Evolutionary conservation across 1,140 invertebrate genomes (phyloP), one percentile per base, ranked within the genome.

Genomic region (Nautilus pompilius): DNA sequence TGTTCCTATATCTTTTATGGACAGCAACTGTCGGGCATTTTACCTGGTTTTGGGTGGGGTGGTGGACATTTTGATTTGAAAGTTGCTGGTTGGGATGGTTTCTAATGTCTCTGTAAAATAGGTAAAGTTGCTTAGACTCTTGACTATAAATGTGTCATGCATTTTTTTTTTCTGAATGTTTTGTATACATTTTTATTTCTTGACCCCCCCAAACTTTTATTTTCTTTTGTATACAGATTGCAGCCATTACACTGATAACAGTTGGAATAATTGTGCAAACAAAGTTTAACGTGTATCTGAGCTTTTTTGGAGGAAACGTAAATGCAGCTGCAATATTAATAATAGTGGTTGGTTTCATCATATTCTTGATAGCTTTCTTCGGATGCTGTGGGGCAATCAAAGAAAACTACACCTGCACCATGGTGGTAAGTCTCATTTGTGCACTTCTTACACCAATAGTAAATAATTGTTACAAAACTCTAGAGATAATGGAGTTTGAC

Each of bases 361-460:
- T 81, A 33, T 78, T 81, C 69, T 55, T 81, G 62, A 76, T 83
- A 51, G 79, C 76, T 20, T 77, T 76, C 65, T 81, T 82, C 57
- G 81, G 81, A 57, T 83, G 80, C 63, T 80, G 76, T 65, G 81
- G 81, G 30, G 80, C 80, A 46, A 66, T 72, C 65, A 80, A 75
- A 56, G 80, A 83, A 54, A 81, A 81, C 70, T 73, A 80, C 57
- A 71, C 70, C 61, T 78, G 78, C 67, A 69, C 75, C 28, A 80
- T 82, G 70, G 79, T 73, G 15, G 80, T 82, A 69, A 78, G 80
- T 80, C 55, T 53, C 29, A 26, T 3, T 3, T 20, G 13, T 20
- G n/a, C 3, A 3, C n/a, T 46, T 46, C 45, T 46, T n/a, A n/a
- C n/a, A n/a, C n/a, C n/a, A n/a, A n/a, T n/a, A n/a, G n/a, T n/a